Base-by-base conservation (phyloP, 23 tunicate species). In the Clavelina lepadiformis region DNA sequence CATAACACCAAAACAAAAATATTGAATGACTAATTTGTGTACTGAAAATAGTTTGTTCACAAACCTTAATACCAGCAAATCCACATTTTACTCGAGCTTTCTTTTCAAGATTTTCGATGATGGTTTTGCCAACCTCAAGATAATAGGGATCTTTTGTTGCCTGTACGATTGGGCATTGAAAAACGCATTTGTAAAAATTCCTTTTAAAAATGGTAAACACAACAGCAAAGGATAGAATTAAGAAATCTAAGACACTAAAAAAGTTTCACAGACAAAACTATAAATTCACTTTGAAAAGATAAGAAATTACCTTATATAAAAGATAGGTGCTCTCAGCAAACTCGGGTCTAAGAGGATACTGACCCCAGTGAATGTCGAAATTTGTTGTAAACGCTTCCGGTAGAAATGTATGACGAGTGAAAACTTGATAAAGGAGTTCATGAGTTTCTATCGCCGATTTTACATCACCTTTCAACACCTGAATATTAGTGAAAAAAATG, bases 301-400 rank as follows among this genome's bases (percentile, higher is more conserved):
- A 59, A 7, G 3, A 27, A 63, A 72, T 6, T 32, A 88, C 98
- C 77, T 91, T 83, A 35, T 91, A 83, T 21, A 91, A 41, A 1
- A 83, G 77, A 45, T 91, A 91, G 21, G 98, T 91, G 46, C 86
- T 76, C 61, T 91, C 98, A 2, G 98, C 98, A 67, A 91, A 91
- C 73, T 91, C 98, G 11, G 98, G 98, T 1, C 98, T 47, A 1
- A 91, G 78, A 0, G 93, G 93, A 61, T 91, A 82, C 38, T 91
- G 98, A 26, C 98, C 98, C 98, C 98, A 91, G 50, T 83, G 76
- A 56, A 91, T 69, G 50, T 91, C 98, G 51, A 91, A 91, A 4
- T 51, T 71, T 38, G 91, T 83, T 15, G 98, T 91, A 49, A 91
- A 91, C n/a, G 98, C 98, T 77, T 91, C 98, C 24, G 98, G 98